A percentile compares a stretch with the other conserved stretches of the same genome.
Conservation (phyloP, 2,797 vertebrate genomes). For the Chloroceryle inda region DNA sequence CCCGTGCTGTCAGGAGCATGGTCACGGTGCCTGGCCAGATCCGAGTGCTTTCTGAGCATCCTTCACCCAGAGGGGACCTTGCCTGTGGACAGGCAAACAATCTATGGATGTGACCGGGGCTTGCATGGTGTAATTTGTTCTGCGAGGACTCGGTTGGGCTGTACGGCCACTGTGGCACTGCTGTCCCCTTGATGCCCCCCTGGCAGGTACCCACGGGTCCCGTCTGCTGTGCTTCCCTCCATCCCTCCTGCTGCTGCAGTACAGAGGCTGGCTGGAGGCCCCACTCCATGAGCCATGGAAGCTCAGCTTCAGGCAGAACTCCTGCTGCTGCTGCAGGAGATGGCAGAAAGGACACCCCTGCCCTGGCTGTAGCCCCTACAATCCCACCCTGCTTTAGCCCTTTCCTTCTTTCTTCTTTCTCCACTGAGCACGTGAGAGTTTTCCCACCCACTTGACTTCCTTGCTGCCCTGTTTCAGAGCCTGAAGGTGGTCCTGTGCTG, state of each 20-base stretch:
- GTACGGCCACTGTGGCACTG: neutral
- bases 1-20: neutral
- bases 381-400: neutral
- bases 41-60: neutral
- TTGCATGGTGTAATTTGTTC: neutral
- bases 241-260: neutral
- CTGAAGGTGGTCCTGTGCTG: neutral
- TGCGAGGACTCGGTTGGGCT: neutral
- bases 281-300: neutral
- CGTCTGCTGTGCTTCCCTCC: fast-evolving
- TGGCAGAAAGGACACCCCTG: neutral
- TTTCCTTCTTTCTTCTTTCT: neutral
- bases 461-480: too few species aligned
- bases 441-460: neutral
- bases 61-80: neutral
- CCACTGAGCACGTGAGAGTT: fast-evolving
- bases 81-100: neutral
- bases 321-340: neutral
- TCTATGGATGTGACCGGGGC: neutral
- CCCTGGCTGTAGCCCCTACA: neutral
- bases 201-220: fast-evolving
- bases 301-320: neutral
- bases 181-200: neutral
- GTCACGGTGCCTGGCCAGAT: neutral
- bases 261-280: neutral